Percentiles rank a stretch among this genome's conserved stretches.
These are phyloP conservation scores for Lottia scabra DNA, from an alignment of 2,888 invertebrate genomes.

Conservation along the genomic window DNA sequence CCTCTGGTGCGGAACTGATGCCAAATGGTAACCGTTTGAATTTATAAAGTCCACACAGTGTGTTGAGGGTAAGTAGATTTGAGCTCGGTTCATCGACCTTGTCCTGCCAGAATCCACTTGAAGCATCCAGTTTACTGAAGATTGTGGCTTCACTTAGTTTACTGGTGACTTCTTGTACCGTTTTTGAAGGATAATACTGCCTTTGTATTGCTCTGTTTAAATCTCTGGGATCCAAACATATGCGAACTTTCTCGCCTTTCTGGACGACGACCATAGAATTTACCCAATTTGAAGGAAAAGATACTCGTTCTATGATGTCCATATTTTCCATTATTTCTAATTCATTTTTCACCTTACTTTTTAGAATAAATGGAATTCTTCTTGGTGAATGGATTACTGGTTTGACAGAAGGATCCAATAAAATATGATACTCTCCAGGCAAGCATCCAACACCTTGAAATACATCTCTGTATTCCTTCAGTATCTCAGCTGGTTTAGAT, in stretches of 20 bases:
- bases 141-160: slow-evolving; percentile 17
- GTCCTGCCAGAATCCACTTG: slow-evolving; percentile 17
- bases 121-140: slow-evolving; percentile 21
- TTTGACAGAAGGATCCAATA: background rate
- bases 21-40: slow-evolving; percentile 32
- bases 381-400: slow-evolving; percentile 15
- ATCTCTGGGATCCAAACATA: too few species aligned
- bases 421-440: slow-evolving; percentile 9
- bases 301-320: slow-evolving; percentile 20
- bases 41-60: slow-evolving; percentile 17
- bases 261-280: background rate
- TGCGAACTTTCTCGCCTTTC: slow-evolving; percentile 14
- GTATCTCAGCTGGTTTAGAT: too few species aligned
- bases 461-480: too few species aligned
- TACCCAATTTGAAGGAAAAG: slow-evolving; percentile 10
- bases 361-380: slow-evolving; percentile 18
- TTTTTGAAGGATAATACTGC: slow-evolving; percentile 12
- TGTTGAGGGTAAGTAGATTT: slow-evolving; percentile 20
- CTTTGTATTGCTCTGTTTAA: slow-evolving; percentile 26
- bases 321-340: slow-evolving; percentile 14
- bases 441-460: slow-evolving; percentile 5
- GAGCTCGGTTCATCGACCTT: slow-evolving; percentile 24
- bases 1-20: slow-evolving; percentile 19
- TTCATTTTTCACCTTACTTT: slow-evolving; percentile 16
- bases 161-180: slow-evolving; percentile 14